Base-by-base conservation (phyloP, 2,113 vertebrate species). In the Erpornis zantholeuca region DNA sequence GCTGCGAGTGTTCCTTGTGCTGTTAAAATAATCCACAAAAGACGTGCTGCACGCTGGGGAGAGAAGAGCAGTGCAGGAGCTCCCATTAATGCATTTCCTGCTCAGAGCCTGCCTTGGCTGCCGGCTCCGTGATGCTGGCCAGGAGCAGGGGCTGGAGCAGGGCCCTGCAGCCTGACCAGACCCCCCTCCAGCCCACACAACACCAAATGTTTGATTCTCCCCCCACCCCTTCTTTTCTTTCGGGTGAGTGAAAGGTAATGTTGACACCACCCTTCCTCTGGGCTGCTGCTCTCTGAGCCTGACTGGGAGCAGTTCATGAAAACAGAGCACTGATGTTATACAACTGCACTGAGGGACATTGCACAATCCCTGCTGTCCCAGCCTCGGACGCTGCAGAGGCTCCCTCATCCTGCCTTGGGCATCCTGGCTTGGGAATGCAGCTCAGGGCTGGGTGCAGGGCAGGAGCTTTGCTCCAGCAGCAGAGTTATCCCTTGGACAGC, bases 191-290 rank as follows among this genome's bases (percentile, higher is more conserved):
- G 85, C 82, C 3, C 2, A 35, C 78, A 82, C 0, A 1, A 20
- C 65, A 38, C 68, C 49, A 13, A 90, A 86, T 20, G 35, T 59
- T 44, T 35, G 31, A 14, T 52, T 57, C 9, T 47, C 4, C 19
- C 21, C 13, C 18, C 15, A 8, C 0, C 5, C 10, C 36, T 77
- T 33, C 63, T 88, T 64, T 71, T 60, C 81, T 82, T 85, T 91
- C 3, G 79, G 88, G 90, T 96, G 96, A 94, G 44, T 68, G 93
- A 71, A 93, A 96, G 92, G 95, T 96, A 25, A 86, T 29, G 72
- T 49, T 90, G 94, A 92, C 93, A 88, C 94, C 93, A 95, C 94
- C 94, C 93, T 96, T 96, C 95, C 95, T 93, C 93, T 95, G 80
- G 93, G 94, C 94, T 94, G 85, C 88, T 88, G 88, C 53, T 94